phyloP scores from a whole-genome alignment of 2,797 vertebrate species.

The Acanthiza pusilla region DNA sequence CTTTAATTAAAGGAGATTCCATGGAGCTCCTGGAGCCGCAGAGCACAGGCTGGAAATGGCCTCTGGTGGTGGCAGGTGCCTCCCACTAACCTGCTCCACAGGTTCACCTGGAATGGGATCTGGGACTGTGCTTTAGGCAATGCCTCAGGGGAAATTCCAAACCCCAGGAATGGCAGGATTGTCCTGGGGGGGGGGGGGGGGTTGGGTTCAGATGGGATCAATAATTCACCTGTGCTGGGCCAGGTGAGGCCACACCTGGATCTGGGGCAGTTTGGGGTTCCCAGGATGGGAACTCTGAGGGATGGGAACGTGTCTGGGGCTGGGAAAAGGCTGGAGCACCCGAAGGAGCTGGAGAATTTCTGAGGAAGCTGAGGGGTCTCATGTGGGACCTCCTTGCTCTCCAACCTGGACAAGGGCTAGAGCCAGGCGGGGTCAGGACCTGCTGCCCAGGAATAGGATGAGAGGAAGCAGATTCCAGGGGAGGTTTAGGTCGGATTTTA shows the following conservation, averaged over 20 bases:
- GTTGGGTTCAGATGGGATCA: background rate
- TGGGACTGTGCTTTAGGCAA: background rate
- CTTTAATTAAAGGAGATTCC: background rate
- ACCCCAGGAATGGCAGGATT: background rate
- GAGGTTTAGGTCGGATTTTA: background rate
- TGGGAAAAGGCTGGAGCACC: background rate
- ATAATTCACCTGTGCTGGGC: background rate
- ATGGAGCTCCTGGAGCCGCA: background rate
- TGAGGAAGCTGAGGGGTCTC: too few relatives aligned
- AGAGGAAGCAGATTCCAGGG: background rate
- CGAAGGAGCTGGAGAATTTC: background rate
- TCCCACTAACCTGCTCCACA: background rate
- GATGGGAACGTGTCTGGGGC: background rate
- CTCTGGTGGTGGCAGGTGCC: background rate
- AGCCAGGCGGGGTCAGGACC: background rate
- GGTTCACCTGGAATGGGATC: background rate
- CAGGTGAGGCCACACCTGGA: background rate
- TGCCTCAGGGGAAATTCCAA: background rate
- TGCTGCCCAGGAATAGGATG: background rate
- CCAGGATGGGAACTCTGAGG: background rate
- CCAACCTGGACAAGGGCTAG: background rate
- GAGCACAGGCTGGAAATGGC: background rate
- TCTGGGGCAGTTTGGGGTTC: background rate
- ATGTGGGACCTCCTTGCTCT: background rate
- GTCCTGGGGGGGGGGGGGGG: background rate